Evolutionary conservation across 2,797 vertebrate genomes (phyloP), one percentile per base, ranked within the genome.

Genomic region (Pangasius larnaudii): DNA sequence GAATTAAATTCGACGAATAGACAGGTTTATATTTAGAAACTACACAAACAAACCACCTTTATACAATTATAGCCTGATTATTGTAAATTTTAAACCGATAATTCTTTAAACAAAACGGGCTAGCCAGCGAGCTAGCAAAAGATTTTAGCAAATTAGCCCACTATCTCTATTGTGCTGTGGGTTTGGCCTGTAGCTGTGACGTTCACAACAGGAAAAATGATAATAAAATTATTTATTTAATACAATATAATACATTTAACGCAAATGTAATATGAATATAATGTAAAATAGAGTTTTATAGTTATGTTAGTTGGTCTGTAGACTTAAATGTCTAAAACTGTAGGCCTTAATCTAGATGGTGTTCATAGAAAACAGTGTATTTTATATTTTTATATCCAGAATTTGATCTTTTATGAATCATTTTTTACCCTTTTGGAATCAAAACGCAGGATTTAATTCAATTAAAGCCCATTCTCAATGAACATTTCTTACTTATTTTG

Each of bases 161-260:
- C 5, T 51, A 22, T 27, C 36, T 36, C 19, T 56, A 36, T 53
- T 33, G 74, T 49, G 14, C 61, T 71, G 83, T 72, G 83, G 82
- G 87, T n/a, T 71, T 84, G 83, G 61, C 36, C 87, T 69, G n/a
- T 0, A 49, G 39, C 27, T 5, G 51, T 88, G 87, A 88, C 87
- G 81, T 51, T 67, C 16, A 19, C 59, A 30, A 8, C n/a, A 49
- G 2, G 14, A 11, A 63, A 46, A 82, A 46, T 10, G 33, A 19
- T 5, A 27, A 63, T 63, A 63, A 18, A 63, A 61, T 61, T 13
- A 13, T 42, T 80, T 63, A 42, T 46, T 82, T 63, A 46, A 82
- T 10, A n/a, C 0, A 83, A 30, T 19, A 51, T 33, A 11, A 49
- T 5, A 30, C n/a, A 30, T 65, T 49, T 7, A 65, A 65, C 2